Evolutionary conservation across 1,140 invertebrate species (phyloP), one percentile per base, ranked within the genome.

Genomic region (Diplogasteroides magnus): DNA sequence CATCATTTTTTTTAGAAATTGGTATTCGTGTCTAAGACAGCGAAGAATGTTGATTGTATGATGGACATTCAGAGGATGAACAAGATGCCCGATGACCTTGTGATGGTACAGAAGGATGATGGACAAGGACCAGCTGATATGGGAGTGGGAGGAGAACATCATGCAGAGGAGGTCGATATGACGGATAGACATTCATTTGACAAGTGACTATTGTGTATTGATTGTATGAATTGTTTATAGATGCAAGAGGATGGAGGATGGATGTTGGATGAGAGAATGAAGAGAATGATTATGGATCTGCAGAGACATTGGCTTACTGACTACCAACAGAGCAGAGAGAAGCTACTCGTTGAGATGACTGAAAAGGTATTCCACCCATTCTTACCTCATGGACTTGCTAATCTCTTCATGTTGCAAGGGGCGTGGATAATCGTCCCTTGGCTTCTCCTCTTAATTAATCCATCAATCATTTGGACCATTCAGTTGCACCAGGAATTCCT

Each of bases 401-500:
- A 56, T 56, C 23, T 19, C 15, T n/a, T 56, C 23, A 56, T 19
- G 23, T 56, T 15, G 55, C 15, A 56, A 56, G 23, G 55, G 15
- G 23, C 15, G 55, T 56, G 55, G 55, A 56, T 56, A 56, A 56
- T 56, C 23, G 23, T 56, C 55, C 55, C 23, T 56, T 15, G n/a
- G n/a, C n/a, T n/a, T 48, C 2, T 15, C 1, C 37, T 27, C n/a
- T n/a, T n/a, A n/a, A n/a, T n/a, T 2, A 13, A n/a, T 60, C 56
- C 11, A 61, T 13, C 3, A n/a, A 28, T 67, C 2, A 31, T 14
- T n/a, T n/a, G 25, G 29, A 61, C n/a, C n/a, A 78, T 79, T 67
- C 56, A 81, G 78, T 66, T 82, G 2, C 80, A 82, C 61, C 77
- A 76, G 57, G 80, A 82, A 64, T 82, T 82, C 64, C 56, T 82